phyloP scores from a whole-genome alignment of 2,888 invertebrate genomes.

The Patella pellucida region DNA sequence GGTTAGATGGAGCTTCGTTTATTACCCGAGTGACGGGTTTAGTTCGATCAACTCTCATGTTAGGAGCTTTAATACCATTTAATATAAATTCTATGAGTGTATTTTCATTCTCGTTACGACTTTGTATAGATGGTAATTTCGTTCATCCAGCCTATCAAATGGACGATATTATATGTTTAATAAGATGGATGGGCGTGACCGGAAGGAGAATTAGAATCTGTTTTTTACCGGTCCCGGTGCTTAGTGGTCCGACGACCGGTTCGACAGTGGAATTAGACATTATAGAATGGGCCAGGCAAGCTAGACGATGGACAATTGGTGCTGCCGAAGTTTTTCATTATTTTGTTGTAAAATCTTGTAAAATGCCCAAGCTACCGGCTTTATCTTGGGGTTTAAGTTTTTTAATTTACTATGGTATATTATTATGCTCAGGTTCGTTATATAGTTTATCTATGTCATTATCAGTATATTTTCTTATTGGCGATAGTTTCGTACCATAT shows the following conservation, averaged over 20 bases:
- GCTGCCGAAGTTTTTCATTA: slow-evolving; percentile 7
- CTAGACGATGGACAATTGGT: neutral
- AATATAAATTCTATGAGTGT: slow-evolving; percentile 7
- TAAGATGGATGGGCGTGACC: neutral
- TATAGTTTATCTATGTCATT: neutral
- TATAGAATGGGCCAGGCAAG: neutral
- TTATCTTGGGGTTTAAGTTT: neutral
- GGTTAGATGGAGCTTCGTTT: slow-evolving; percentile 7
- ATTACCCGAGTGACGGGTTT: neutral
- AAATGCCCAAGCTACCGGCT: neutral
- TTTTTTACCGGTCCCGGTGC: neutral
- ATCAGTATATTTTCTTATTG: neutral
- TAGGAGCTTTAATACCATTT: neutral
- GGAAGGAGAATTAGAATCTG: neutral
- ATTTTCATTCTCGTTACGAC: slow-evolving; percentile 1
- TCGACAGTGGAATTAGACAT: neutral
- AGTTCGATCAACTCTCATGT: neutral
- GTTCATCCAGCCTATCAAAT: slow-evolving; percentile 6
- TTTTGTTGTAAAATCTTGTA: neutral
- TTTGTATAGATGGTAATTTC: neutral
- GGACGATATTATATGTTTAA: neutral
- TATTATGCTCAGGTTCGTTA: neutral
- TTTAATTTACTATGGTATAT: neutral
- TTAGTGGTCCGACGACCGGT: neutral
- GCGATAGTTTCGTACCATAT: neutral